Evolutionary conservation across 2,113 vertebrate species (phyloP).

Genomic region (Pelecanoides urinatrix): DNA sequence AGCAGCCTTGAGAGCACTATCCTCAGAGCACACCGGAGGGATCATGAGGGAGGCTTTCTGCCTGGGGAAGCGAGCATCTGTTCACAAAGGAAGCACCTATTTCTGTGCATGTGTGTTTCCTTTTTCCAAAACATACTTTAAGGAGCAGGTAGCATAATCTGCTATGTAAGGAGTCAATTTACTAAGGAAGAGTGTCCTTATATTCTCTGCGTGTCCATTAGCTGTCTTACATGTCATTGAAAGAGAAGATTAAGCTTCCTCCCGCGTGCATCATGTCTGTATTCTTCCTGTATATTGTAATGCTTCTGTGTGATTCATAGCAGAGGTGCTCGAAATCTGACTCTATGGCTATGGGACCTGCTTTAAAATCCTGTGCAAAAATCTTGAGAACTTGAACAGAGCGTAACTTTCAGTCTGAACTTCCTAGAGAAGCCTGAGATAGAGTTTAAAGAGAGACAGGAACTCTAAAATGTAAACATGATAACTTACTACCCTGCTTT

Average conservation of each 20-base stretch:
- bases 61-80: neutral
- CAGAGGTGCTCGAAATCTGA: neutral
- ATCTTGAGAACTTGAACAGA: neutral
- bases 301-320: neutral
- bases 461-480: neutral
- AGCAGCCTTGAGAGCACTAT: neutral
- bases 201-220: neutral
- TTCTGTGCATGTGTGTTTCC: neutral
- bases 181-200: neutral
- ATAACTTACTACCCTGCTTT: neutral
- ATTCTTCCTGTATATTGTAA: neutral
- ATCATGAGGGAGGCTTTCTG: neutral
- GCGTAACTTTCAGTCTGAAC: neutral
- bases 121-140: neutral
- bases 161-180: neutral
- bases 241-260: neutral
- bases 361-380: neutral
- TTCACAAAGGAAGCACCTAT: neutral
- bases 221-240: neutral
- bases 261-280: neutral
- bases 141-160: neutral
- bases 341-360: neutral
- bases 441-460: neutral
- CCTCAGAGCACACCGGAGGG: neutral
- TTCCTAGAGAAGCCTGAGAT: neutral